These are phyloP conservation scores for Rhingia rostrata DNA, from an alignment of 2,888 invertebrate species.

Conservation along the genomic window DNA sequence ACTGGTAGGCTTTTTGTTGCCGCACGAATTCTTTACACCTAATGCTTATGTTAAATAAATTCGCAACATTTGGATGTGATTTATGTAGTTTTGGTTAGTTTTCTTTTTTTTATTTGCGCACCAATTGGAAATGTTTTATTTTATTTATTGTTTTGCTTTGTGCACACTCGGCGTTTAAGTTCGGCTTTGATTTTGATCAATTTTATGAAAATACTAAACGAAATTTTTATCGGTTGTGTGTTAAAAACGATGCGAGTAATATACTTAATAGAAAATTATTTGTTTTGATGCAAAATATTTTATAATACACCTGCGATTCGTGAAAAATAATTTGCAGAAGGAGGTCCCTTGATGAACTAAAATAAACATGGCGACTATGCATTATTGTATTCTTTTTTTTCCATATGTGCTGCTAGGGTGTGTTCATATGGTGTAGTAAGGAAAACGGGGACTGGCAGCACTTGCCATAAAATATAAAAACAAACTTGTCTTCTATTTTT, in stretches of 20 bases:
- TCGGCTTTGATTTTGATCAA: conserved; percentile 30
- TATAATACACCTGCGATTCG: conserved; percentile 30
- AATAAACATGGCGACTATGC: conserved; percentile 76
- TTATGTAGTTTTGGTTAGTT: background rate
- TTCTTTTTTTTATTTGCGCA: conserved; percentile 52
- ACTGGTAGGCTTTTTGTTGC: conserved; percentile 22
- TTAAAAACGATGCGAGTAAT: background rate
- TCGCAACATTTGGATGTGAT: conserved; percentile 53
- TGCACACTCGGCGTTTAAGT: conserved; percentile 34
- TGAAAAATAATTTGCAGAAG: conserved; percentile 38
- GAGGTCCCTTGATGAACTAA: conserved; percentile 55
- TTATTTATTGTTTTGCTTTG: conserved; percentile 68
- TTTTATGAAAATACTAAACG: conserved; percentile 18
- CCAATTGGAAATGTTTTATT: conserved; percentile 33
- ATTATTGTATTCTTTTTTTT: conserved; percentile 58
- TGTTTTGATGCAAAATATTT: conserved; percentile 38
- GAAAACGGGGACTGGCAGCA: background rate
- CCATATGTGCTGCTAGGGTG: conserved; percentile 29
- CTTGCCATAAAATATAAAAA: background rate
- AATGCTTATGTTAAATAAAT: conserved; percentile 39
- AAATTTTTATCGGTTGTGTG: conserved; percentile 7
- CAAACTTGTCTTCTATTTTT: too few species aligned
- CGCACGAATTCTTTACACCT: conserved; percentile 1
- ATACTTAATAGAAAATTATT: background rate
- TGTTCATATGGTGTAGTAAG: conserved; percentile 32